Conservation (phyloP, 2,113 vertebrate species). For the Lichenostomus cassidix region DNA sequence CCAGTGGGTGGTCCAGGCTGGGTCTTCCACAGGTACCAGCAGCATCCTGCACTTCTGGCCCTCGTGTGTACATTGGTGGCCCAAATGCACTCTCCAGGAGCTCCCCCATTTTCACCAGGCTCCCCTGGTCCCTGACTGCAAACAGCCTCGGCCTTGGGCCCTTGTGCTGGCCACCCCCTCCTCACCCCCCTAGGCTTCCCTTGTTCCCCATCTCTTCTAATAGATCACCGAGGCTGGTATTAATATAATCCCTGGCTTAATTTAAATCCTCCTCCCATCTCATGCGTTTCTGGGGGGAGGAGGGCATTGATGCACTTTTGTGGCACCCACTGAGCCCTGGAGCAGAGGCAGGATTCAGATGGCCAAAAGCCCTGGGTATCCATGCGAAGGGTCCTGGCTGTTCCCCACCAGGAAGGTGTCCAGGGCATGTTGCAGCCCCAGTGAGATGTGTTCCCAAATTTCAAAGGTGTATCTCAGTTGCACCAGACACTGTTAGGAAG, state of each 20-base stretch:
- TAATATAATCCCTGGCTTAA: conserved; percentile 20
- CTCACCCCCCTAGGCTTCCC: fast-evolving
- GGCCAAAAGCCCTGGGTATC: not conserved
- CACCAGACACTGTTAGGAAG: not conserved
- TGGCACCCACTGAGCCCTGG: not conserved
- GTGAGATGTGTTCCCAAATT: not conserved
- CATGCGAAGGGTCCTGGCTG: fast-evolving
- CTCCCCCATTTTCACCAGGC: fast-evolving
- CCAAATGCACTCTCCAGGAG: not conserved
- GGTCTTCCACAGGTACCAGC: fast-evolving
- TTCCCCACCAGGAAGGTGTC: fast-evolving
- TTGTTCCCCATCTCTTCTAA: not conserved
- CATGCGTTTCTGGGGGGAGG: not conserved
- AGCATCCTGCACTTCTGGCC: not conserved
- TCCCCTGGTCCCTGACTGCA: not conserved
- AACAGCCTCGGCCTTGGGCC: fast-evolving
- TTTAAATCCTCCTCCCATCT: conserved; percentile 16
- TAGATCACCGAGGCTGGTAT: not conserved
- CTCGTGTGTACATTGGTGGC: fast-evolving
- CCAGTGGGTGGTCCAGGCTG: fast-evolving
- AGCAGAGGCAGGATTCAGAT: not conserved
- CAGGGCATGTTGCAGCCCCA: not conserved
- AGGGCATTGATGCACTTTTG: not conserved
- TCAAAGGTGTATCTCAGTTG: not conserved
- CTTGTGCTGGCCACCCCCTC: not conserved